phyloP scores from a whole-genome alignment of 2,797 vertebrate genomes.

The Botia almorhae region DNA sequence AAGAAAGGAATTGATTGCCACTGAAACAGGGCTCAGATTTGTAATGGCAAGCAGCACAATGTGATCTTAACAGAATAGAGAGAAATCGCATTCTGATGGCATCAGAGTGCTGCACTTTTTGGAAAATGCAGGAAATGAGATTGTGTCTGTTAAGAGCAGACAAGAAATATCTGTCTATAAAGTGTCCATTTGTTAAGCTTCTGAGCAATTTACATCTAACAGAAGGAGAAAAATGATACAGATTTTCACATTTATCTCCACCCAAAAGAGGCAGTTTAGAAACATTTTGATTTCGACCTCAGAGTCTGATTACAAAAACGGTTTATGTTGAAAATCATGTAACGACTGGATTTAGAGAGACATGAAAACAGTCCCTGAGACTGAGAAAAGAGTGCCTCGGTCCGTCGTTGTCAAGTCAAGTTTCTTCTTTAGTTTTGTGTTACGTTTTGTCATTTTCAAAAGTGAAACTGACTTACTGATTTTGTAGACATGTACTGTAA shows the following conservation, averaged over 20 bases:
- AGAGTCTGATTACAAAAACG: conserved; percentile 5
- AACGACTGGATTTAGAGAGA: conserved; percentile 23
- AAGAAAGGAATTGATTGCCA: conserved; percentile 56
- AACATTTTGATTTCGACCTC: conserved; percentile 19
- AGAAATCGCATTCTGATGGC: conserved; percentile 53
- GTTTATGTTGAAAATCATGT: conserved; percentile 37
- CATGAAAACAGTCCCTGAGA: too few relatives aligned
- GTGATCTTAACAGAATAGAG: conserved; percentile 10
- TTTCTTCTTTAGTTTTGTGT: conserved; percentile 7
- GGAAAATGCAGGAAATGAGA: conserved; percentile 48
- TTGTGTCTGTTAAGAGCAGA: conserved; percentile 42
- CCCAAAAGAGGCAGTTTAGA: conserved; percentile 9
- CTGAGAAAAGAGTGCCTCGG: not conserved
- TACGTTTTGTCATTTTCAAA: not conserved
- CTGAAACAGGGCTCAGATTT: conserved; percentile 50
- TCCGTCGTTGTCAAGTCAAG: not conserved
- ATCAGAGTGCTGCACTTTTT: conserved; percentile 31
- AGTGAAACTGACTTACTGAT: not conserved
- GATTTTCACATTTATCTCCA: conserved; percentile 27
- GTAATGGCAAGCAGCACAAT: conserved; percentile 48
- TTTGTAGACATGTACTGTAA: too few relatives aligned
- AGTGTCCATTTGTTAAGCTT: conserved; percentile 41
- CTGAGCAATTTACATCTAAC: conserved; percentile 48
- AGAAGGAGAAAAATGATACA: conserved; percentile 40
- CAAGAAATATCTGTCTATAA: conserved; percentile 45